Evolutionary conservation across 1,140 invertebrate species (phyloP).

Genomic region (Trachymyrmex septentrionalis): DNA sequence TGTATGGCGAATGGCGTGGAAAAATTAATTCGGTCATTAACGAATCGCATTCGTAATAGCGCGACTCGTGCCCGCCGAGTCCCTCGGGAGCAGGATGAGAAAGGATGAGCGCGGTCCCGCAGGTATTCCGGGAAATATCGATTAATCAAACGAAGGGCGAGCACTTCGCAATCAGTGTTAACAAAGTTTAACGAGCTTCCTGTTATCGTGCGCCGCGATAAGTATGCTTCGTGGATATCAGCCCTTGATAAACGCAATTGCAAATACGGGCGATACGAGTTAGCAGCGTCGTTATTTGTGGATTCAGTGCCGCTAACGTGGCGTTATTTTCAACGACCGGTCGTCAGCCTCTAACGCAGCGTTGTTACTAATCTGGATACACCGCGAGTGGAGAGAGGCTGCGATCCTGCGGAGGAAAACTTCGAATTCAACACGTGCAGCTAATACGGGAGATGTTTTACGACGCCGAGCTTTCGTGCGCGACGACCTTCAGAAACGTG

Average conservation of each 20-base stretch:
- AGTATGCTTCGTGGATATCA: conserved; percentile 42
- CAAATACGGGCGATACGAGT: conserved; percentile 3
- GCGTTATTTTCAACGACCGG: not conserved
- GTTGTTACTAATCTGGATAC: conserved; percentile 21
- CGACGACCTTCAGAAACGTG: conserved; percentile 69
- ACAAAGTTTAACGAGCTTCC: conserved; percentile 63
- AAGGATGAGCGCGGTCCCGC: conserved; percentile 70
- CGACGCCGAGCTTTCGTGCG: conserved; percentile 47
- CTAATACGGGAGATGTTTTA: conserved; percentile 58
- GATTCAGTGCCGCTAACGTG: not conserved
- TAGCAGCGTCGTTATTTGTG: conserved; percentile 15
- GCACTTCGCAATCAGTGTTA: conserved; percentile 65
- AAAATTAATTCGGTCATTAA: conserved; percentile 83
- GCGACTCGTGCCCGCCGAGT: conserved; percentile 64
- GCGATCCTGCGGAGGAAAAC: not conserved
- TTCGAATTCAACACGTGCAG: conserved; percentile 45
- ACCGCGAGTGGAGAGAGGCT: not conserved
- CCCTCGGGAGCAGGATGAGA: conserved; percentile 67
- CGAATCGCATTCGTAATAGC: conserved; percentile 77
- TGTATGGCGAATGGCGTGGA: conserved; percentile 71
- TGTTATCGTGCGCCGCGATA: conserved; percentile 34
- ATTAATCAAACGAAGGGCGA: conserved; percentile 72
- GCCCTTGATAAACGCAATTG: conserved; percentile 32
- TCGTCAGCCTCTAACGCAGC: not conserved
- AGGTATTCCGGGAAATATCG: conserved; percentile 73